Base-by-base conservation (phyloP, 2,888 invertebrate species). In the Gymnoscelis rufifasciata region DNA sequence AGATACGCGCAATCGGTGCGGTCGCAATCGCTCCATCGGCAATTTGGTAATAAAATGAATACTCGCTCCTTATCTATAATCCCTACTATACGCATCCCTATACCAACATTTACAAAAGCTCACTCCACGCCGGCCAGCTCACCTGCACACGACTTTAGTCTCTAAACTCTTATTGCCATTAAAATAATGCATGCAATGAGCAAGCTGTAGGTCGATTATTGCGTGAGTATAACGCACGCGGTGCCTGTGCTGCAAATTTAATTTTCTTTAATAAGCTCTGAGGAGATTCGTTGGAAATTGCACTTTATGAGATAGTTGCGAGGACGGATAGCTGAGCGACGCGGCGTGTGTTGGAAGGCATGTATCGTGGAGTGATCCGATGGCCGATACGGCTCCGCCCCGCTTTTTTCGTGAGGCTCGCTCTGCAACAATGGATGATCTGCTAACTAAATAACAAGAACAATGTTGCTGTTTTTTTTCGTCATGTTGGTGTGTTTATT, bases 41-140 rank as follows among this genome's bases (percentile, higher is more conserved):
- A 88, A 88, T 88, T 88, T 87, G 84, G 88, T 87, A 88, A 89
- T 89, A 89, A 89, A 89, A 88, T 84, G 88, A 87, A 89, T 87
- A 84, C 83, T 74, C 71, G 81, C 79, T 66, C 67, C 54, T 86
- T 88, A 88, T 88, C 88, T 80, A 73, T 74, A 78, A 86, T 86
- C 87, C 83, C 66, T 65, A 74, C 77, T 83, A 81, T 82, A 87
- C 78, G 81, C 74, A 83, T 72, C 71, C 72, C 66, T 83, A 81
- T 83, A 83, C 83, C 83, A 83, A 84, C 79, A 83, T 75, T 71
- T 60, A 57, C 52, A 47, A 54, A 54, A 46, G 49, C 47, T 56
- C 56, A 45, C 41, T 31, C 30, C 29, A 29, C 28, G 35, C 35
- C 36, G 35, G 15, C 42, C 24, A 40, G 23, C 44, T 12, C 4